Base-by-base conservation (phyloP, 2,797 vertebrate species). In the Gouania willdenowi region DNA sequence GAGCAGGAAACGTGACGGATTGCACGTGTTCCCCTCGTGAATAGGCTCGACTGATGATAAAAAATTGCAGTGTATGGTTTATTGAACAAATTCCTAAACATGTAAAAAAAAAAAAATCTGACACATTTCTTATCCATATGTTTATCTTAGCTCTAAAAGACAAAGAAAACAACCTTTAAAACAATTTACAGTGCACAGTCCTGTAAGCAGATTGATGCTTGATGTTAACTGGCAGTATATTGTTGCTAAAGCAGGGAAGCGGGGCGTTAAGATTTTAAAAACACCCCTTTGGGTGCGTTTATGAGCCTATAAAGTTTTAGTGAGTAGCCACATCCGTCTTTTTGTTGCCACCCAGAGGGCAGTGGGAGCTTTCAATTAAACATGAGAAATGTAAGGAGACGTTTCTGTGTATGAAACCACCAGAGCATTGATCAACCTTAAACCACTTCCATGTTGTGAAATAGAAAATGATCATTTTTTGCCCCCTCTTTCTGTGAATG, bases 311-410 rank as follows among this genome's bases (percentile, higher is more conserved):
- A 36, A 30, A 18, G 32, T 52, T 56, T 41, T 25, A 17, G 13
- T 19, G 11, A 48, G 31, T 44, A 38, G 32, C 26, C 28, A 22
- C 18, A 40, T 29, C 5, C 23, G 49, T 33, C n/a, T 26, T 53
- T 52, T 37, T 52, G 5, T 46, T 44, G 38, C 28, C 30, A 54
- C 38, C 40, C 16, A 39, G 41, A 50, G 70, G 1, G 41, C 55
- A 39, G 8, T 20, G 6, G 42, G 36, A 36, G 41, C 49, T 53
- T 33, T 58, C 82, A 81, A 81, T 80, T 80, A 76, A 66, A 72
- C 42, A 47, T 49, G 51, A 50, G 40, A 41, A 65, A 71, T 65
- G 71, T 45, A 39, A 64, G 25, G 41, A 55, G 43, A 63, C 61
- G 46, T 59, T 55, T 66, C 47, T 52, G 59, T 70, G 69, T 59